Percentiles rank a stretch among this genome's conserved stretches.
phyloP scores from a whole-genome alignment of 2,113 vertebrate genomes.

The Lipophrys pholis region DNA sequence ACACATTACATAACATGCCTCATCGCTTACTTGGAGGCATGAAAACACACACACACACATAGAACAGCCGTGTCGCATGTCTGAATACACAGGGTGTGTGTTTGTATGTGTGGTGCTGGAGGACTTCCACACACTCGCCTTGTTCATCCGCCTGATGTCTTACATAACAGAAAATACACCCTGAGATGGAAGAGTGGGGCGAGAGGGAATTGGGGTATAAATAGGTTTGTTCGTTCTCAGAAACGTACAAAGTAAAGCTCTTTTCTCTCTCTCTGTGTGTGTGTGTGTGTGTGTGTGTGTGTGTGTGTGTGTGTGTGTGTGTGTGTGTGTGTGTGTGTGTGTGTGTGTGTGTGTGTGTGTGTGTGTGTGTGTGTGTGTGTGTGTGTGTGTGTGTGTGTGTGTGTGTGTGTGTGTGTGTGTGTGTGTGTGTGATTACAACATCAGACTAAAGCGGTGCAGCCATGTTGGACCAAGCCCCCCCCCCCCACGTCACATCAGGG shows the following conservation, averaged over 20 bases:
- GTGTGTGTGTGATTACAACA: no score
- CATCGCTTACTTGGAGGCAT: neutral
- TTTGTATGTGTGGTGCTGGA: conserved; percentile 7
- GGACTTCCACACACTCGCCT: neutral
- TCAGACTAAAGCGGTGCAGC: neutral
- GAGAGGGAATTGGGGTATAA: conserved; percentile 16
- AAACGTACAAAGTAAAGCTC: conserved; percentile 17
- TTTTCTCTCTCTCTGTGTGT: neutral
- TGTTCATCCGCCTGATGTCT: conserved; percentile 26
- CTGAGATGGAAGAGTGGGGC: conserved; percentile 16
- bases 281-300: neutral
- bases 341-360: no score
- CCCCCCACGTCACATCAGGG: neutral
- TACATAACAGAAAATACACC: conserved; percentile 37
- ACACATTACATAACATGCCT: neutral
- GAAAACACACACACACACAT: neutral
- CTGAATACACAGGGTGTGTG: neutral
- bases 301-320: no score
- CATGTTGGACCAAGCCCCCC: neutral
- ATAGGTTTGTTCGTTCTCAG: conserved; percentile 37
- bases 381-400: neutral
- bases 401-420: neutral
- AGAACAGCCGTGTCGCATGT: no score
- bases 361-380: neutral
- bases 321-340: neutral